A percentile compares a stretch with the other conserved stretches of the same genome.
phyloP scores from a whole-genome alignment of 2,888 invertebrate species.

The Andricus quercusramuli region DNA sequence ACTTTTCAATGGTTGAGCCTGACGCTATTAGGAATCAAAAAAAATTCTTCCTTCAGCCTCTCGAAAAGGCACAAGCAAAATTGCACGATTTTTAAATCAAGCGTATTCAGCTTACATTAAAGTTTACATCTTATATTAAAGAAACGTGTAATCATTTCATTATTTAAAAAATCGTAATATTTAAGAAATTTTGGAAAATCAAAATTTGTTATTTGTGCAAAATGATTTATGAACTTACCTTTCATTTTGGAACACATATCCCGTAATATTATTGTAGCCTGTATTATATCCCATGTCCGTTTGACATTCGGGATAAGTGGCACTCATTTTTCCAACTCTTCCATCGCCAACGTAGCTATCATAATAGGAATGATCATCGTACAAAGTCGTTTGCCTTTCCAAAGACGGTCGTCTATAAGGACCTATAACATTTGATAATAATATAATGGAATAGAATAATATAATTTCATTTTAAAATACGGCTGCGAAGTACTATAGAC shows the following conservation, averaged over 20 bases:
- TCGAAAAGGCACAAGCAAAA: no score
- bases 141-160: no score
- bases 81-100: no score
- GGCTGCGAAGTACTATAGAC: no score
- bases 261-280: conserved; percentile 83
- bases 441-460: conserved; percentile 31
- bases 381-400: conserved; percentile 89
- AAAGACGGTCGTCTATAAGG: conserved; percentile 85
- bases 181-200: no score
- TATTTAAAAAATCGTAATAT: no score
- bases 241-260: conserved; percentile 83
- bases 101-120: no score
- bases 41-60: no score
- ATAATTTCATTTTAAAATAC: background rate
- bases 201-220: no score
- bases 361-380: conserved; percentile 86
- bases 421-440: conserved; percentile 64
- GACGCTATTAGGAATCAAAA: no score
- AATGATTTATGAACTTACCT: conserved; percentile 63
- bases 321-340: conserved; percentile 70
- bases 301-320: conserved; percentile 74
- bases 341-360: conserved; percentile 74
- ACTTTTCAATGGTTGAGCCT: no score
- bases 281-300: conserved; percentile 82
- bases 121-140: no score